Conservation (phyloP, 2,888 invertebrate genomes). For the Leptura quadrifasciata region DNA sequence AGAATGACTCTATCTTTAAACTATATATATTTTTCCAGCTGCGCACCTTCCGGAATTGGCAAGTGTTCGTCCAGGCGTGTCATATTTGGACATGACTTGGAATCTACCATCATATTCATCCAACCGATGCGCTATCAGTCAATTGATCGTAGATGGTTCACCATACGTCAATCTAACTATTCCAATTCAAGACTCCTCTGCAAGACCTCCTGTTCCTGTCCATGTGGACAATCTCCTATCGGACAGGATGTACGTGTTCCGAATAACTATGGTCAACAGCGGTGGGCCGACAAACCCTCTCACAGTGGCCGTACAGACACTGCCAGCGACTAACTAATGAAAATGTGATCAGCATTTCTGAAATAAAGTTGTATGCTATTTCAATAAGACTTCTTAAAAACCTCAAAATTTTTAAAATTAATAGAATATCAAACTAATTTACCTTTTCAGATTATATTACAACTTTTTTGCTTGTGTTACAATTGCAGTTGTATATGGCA, state of each 20-base stretch:
- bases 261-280: not conserved
- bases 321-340: not conserved
- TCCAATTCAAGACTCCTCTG: not conserved
- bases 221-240: not conserved
- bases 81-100: not conserved
- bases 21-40: not conserved
- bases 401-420: no score
- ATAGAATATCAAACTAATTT: no score
- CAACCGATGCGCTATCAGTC: not conserved
- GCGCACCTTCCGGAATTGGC: not conserved
- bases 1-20: not conserved
- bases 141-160: not conserved
- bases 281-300: not conserved
- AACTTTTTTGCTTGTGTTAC: no score
- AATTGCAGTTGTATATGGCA: no score
- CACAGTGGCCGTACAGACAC: not conserved
- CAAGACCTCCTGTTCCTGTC: not conserved
- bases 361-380: no score
- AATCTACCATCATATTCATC: not conserved
- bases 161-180: not conserved
- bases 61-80: not conserved
- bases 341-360: not conserved
- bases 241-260: not conserved
- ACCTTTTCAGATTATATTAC: no score
- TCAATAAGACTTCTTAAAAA: no score